phyloP scores from a whole-genome alignment of 2,888 invertebrate genomes.

The Stictocephala bisonia region DNA sequence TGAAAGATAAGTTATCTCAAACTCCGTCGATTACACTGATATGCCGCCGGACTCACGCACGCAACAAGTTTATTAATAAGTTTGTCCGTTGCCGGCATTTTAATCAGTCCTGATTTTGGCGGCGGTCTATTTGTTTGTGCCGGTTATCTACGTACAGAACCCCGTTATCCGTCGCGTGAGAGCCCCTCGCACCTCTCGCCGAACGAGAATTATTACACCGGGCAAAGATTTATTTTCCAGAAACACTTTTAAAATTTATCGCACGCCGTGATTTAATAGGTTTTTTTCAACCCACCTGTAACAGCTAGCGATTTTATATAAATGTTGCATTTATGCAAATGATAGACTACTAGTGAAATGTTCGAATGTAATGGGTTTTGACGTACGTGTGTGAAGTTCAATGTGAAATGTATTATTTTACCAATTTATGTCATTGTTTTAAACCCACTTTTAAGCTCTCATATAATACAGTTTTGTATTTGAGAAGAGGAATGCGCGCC shows the following conservation, averaged over 20 bases:
- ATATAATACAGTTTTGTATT: too few relatives aligned
- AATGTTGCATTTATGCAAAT: conserved; percentile 28
- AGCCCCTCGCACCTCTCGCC: conserved; percentile 6
- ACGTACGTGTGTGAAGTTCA: too few relatives aligned
- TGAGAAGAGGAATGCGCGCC: too few relatives aligned
- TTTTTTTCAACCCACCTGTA: conserved; percentile 30
- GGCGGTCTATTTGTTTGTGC: not conserved
- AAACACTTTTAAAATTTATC: conserved; percentile 35
- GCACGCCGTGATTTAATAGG: conserved; percentile 21
- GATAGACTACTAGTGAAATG: too few relatives aligned
- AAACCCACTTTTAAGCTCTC: too few relatives aligned
- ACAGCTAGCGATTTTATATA: conserved; percentile 24
- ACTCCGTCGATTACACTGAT: conserved; percentile 7
- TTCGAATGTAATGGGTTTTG: too few relatives aligned
- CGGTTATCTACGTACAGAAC: too few relatives aligned
- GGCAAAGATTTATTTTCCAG: conserved; percentile 22
- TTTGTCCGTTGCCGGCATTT: not conserved
- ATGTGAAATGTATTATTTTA: too few relatives aligned
- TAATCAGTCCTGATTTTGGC: conserved; percentile 16
- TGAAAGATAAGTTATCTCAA: not conserved
- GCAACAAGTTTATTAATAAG: conserved; percentile 16
- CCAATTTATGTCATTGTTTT: too few relatives aligned
- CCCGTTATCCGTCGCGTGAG: conserved; percentile 13
- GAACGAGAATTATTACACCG: conserved; percentile 22
- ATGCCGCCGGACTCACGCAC: too few relatives aligned